These are phyloP conservation scores for Sepioteuthis lessoniana DNA, from an alignment of 2,888 invertebrate species.

Conservation along the genomic window DNA sequence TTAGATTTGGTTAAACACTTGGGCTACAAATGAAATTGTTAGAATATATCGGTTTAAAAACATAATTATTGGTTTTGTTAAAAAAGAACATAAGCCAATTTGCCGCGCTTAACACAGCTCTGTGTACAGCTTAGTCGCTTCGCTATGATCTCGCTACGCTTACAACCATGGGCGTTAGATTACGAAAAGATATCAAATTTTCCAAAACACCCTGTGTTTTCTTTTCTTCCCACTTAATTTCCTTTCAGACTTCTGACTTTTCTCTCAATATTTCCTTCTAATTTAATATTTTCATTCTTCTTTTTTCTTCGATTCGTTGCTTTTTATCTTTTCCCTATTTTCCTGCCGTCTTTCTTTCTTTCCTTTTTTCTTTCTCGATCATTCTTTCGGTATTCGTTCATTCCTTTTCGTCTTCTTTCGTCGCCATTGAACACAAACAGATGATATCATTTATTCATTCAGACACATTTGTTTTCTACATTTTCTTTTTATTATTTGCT, in stretches of 20 bases:
- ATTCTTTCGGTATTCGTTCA: background rate
- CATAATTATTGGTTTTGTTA: no score
- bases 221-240: background rate
- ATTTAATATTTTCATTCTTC: fast-evolving
- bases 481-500: background rate
- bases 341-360: background rate
- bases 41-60: no score
- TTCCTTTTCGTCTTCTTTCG: background rate
- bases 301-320: background rate
- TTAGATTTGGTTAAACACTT: no score
- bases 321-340: background rate
- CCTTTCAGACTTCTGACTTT: no score
- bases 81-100: no score
- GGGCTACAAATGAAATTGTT: no score
- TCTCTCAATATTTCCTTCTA: background rate
- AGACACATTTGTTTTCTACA: background rate
- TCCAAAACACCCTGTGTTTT: no score
- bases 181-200: no score
- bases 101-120: no score
- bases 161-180: no score
- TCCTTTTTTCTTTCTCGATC: background rate
- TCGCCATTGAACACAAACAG: background rate
- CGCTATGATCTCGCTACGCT: no score
- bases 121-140: no score
- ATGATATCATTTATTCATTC: background rate